Percentiles rank a stretch among this genome's conserved stretches.
Evolutionary conservation across 2,113 vertebrate genomes (phyloP).

Genomic region (Aphyosemion australe): DNA sequence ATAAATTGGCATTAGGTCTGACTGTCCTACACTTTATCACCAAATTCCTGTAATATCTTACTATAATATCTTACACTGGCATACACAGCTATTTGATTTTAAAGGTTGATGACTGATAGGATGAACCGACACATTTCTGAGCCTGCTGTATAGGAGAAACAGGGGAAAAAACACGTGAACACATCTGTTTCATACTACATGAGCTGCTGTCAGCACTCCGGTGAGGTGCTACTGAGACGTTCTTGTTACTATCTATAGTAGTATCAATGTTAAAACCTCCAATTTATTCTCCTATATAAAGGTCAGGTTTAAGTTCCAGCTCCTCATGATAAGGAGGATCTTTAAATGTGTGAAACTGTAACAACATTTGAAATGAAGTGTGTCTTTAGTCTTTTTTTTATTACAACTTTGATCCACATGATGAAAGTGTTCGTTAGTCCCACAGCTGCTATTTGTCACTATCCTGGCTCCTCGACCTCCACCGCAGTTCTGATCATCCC

Average conservation of each 20-base stretch:
- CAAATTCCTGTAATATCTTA: not conserved
- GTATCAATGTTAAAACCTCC: slow-evolving; percentile 1
- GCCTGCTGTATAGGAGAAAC: slow-evolving; percentile 7
- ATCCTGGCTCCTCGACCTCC: too few species aligned
- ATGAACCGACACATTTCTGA: not conserved
- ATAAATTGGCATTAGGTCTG: not conserved
- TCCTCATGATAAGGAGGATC: not conserved
- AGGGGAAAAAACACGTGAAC: slow-evolving; percentile 1
- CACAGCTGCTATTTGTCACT: too few species aligned
- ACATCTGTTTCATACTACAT: slow-evolving; percentile 7
- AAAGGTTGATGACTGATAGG: slow-evolving; percentile 11
- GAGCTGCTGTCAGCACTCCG: slow-evolving; percentile 13
- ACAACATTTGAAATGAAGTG: too few species aligned
- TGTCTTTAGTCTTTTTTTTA: too few species aligned
- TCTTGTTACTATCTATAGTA: not conserved
- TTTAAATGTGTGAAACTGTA: not conserved
- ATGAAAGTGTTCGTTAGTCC: too few species aligned
- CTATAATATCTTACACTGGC: not conserved
- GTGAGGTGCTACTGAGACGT: slow-evolving; percentile 23
- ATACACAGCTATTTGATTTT: not conserved
- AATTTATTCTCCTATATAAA: not conserved
- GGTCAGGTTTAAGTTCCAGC: not conserved
- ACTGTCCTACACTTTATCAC: not conserved
- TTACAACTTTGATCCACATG: too few species aligned
- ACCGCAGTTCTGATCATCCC: too few species aligned